Evolutionary conservation across 2,797 vertebrate genomes (phyloP).

Genomic region (Muscicapa striata): DNA sequence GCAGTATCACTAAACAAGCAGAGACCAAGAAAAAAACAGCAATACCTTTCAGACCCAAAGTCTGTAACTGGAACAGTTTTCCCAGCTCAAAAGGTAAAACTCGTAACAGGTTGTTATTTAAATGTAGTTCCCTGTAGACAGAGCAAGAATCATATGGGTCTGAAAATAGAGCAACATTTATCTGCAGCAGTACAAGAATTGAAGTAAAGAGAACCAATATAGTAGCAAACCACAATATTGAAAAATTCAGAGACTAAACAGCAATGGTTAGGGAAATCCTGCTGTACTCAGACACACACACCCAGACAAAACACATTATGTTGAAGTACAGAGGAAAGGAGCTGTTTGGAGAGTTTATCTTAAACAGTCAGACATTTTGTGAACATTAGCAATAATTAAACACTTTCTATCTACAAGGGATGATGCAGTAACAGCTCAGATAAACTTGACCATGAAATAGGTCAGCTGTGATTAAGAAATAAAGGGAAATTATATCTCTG

Average conservation of each 20-base stretch:
- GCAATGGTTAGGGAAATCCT: not conserved
- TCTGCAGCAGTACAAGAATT: conserved; percentile 16
- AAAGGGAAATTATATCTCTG: not conserved
- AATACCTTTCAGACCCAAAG: conserved; percentile 98
- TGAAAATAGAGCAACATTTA: conserved; percentile 50
- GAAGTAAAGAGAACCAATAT: not conserved
- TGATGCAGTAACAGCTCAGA: not conserved
- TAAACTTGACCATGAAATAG: not conserved
- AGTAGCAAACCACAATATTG: not conserved
- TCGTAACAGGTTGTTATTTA: conserved; percentile 99
- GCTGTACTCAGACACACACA: not conserved
- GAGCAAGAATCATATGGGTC: conserved; percentile 65
- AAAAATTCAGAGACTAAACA: conserved; percentile 15
- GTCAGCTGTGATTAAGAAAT: not conserved
- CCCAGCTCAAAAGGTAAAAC: conserved; percentile 99
- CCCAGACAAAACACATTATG: not conserved
- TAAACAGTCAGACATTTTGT: not conserved
- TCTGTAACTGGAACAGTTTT: conserved; percentile 99
- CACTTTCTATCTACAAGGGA: conserved; percentile 2
- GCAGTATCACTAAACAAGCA: not conserved
- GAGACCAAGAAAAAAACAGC: conserved; percentile 37
- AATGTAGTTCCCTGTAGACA: conserved; percentile 96
- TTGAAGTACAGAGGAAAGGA: not conserved
- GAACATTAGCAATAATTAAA: conserved; percentile 15
- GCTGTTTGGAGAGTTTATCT: not conserved